Percentiles rank a stretch among this genome's conserved stretches.
These are phyloP conservation scores for Ceuthmochares aereus DNA, from an alignment of 2,113 vertebrate species.

Conservation along the genomic window DNA sequence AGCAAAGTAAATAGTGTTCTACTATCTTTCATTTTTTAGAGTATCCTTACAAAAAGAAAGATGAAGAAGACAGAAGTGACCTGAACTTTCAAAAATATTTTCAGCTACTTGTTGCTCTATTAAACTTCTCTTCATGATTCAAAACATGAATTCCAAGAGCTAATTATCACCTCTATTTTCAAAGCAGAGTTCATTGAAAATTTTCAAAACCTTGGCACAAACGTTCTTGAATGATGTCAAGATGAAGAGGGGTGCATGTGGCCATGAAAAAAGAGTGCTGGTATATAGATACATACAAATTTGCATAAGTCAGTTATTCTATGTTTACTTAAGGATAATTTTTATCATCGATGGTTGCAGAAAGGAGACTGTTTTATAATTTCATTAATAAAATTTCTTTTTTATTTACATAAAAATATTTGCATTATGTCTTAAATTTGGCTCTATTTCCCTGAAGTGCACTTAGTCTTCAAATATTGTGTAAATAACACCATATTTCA, in stretches of 20 bases:
- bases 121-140: slow-evolving; percentile 4
- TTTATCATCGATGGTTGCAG: background rate
- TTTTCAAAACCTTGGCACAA: background rate
- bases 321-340: background rate
- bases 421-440: background rate
- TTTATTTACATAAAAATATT: background rate
- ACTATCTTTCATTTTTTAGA: slow-evolving; percentile 45
- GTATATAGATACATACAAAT: background rate
- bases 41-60: background rate
- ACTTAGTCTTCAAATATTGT: background rate
- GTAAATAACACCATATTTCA: background rate
- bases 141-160: slow-evolving; percentile 20
- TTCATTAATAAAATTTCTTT: background rate
- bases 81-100: slow-evolving; percentile 60
- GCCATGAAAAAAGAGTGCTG: background rate
- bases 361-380: background rate
- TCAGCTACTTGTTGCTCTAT: background rate
- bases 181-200: background rate
- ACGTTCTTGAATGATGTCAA: background rate
- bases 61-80: slow-evolving; percentile 15
- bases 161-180: slow-evolving; percentile 38
- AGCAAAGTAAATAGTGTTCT: slow-evolving; percentile 63
- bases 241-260: background rate
- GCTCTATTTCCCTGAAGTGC: background rate
- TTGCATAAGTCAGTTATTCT: background rate